phyloP scores from a whole-genome alignment of 2,113 vertebrate species.

The Callionymus lyra region DNA sequence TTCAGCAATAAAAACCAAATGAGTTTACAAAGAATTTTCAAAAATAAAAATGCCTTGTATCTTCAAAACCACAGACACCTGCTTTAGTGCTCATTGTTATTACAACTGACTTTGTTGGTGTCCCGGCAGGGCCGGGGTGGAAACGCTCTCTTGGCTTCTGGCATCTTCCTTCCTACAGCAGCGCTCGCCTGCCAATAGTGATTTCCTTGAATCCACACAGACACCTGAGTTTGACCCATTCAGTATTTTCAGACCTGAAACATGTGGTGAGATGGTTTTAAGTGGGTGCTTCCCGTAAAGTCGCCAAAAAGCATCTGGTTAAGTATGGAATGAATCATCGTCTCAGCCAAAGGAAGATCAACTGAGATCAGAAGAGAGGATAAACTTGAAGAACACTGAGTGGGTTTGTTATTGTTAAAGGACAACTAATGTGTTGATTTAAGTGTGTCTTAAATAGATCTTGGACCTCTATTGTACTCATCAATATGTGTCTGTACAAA shows the following conservation, averaged over 20 bases:
- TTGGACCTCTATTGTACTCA: too few relatives aligned
- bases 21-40: slow-evolving; percentile 16
- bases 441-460: too few relatives aligned
- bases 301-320: too few relatives aligned
- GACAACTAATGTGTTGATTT: too few relatives aligned
- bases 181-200: too few relatives aligned
- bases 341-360: too few relatives aligned
- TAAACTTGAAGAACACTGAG: too few relatives aligned
- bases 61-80: slow-evolving; percentile 42
- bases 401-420: too few relatives aligned
- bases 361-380: too few relatives aligned
- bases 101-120: slow-evolving; percentile 46
- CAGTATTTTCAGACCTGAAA: too few relatives aligned
- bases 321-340: too few relatives aligned
- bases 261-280: slow-evolving; percentile 34
- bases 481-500: too few relatives aligned
- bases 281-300: slow-evolving; percentile 45
- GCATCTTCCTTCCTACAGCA: slow-evolving; percentile 3
- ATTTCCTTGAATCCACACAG: slow-evolving; percentile 7
- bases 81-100: slow-evolving; percentile 46
- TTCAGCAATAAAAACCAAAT: slow-evolving; percentile 30
- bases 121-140: slow-evolving; percentile 33
- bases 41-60: slow-evolving; percentile 1
- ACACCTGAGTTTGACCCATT: slow-evolving; percentile 44
- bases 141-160: not conserved